These are phyloP conservation scores for Magallana ariakensis DNA, from an alignment of 1,140 invertebrate species.

Conservation along the genomic window DNA sequence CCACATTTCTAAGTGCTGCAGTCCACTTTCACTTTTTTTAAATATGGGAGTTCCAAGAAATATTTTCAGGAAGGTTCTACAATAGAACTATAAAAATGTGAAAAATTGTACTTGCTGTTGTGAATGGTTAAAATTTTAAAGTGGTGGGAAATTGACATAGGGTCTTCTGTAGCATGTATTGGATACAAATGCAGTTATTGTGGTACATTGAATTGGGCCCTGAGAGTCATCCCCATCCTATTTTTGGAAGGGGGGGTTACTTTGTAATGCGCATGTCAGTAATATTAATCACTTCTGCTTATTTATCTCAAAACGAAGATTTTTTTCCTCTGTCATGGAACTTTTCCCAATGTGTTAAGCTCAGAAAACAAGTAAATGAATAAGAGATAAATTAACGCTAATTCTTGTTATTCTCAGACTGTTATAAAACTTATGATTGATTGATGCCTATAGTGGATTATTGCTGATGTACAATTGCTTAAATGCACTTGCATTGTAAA, in stretches of 20 bases:
- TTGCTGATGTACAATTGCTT: not conserved
- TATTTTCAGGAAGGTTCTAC: slow-evolving; percentile 3
- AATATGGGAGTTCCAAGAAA: not conserved
- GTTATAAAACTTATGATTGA: not conserved
- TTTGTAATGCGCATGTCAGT: not conserved
- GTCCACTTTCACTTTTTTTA: too few relatives aligned
- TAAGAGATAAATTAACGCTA: slow-evolving; percentile 4
- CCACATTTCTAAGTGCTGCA: too few relatives aligned
- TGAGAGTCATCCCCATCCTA: not conserved
- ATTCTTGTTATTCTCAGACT: slow-evolving; percentile 11
- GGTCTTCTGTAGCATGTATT: slow-evolving; percentile 5
- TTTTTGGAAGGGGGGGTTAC: not conserved
- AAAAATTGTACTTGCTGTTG: not conserved
- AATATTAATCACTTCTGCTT: not conserved
- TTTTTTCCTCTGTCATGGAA: not conserved
- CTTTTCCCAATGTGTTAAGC: not conserved
- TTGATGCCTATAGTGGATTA: slow-evolving; percentile 1
- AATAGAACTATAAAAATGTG: not conserved
- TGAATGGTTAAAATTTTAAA: slow-evolving; percentile 12
- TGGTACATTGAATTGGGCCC: slow-evolving; percentile 8
- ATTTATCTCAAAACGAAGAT: too few relatives aligned
- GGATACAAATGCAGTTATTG: not conserved
- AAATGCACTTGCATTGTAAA: not conserved
- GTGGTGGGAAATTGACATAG: slow-evolving; percentile 8
- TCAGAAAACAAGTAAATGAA: not conserved